A percentile compares a stretch with the other conserved stretches of the same genome.
Conservation (phyloP, 2,113 vertebrate species). For the Colius striatus region DNA sequence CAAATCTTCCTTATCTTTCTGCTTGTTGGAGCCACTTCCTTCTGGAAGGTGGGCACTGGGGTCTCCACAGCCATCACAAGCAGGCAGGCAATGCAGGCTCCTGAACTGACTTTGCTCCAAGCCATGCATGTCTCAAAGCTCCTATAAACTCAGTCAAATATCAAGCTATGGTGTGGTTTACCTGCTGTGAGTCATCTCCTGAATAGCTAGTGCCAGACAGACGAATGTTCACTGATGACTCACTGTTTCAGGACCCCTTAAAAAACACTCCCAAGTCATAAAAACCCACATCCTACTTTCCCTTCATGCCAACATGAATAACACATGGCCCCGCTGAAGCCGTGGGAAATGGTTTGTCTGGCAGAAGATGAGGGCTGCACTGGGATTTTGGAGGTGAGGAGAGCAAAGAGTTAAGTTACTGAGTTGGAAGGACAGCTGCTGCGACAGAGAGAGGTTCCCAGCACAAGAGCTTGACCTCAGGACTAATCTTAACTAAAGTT, state of each 20-base stretch:
- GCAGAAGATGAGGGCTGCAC: background rate
- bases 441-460: background rate
- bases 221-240: background rate
- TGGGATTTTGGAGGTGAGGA: background rate
- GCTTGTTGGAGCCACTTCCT: background rate
- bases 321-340: background rate
- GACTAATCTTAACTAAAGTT: background rate
- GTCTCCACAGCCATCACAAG: background rate
- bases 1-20: background rate
- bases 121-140: background rate
- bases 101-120: background rate
- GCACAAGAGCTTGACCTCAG: background rate
- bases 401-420: background rate
- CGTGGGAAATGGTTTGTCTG: fast-evolving
- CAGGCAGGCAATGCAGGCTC: background rate
- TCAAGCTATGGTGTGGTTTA: background rate
- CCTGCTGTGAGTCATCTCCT: background rate
- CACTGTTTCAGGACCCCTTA: constrained; percentile 16
- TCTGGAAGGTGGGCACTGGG: background rate
- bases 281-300: constrained; percentile 40
- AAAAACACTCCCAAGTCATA: constrained; percentile 29
- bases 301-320: background rate
- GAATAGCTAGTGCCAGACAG: background rate
- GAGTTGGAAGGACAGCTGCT: background rate
- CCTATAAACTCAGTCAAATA: constrained; percentile 28